Conservation (phyloP, 2,888 invertebrate genomes). For the Drosophila mercatorum region DNA sequence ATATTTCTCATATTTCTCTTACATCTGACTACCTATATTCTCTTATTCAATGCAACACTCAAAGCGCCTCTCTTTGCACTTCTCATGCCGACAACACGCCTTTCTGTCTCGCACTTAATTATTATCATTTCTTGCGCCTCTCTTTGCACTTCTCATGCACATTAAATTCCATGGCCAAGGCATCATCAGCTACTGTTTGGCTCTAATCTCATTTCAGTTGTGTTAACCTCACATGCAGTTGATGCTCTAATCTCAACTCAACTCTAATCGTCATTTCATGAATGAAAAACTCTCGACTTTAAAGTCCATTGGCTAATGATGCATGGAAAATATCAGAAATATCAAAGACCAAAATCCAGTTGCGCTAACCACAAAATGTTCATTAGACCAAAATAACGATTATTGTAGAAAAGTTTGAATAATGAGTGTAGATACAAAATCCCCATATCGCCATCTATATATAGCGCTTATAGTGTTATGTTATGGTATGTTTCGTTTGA, state of each 20-base stretch:
- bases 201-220: slow-evolving; percentile 24
- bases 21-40: background rate
- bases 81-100: background rate
- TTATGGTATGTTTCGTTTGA: slow-evolving; percentile 52
- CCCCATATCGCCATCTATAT: slow-evolving; percentile 13
- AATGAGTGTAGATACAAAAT: slow-evolving; percentile 32
- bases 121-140: background rate
- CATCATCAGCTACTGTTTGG: slow-evolving; percentile 45
- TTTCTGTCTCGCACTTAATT: background rate
- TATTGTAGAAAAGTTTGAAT: slow-evolving; percentile 33
- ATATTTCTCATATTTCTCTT: background rate
- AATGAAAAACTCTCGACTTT: slow-evolving; percentile 53
- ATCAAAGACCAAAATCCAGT: slow-evolving; percentile 18
- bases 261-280: slow-evolving; percentile 47
- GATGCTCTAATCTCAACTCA: slow-evolving; percentile 3
- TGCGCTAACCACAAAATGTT: slow-evolving; percentile 63
- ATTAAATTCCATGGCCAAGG: slow-evolving; percentile 4
- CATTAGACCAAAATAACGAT: slow-evolving; percentile 56
- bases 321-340: slow-evolving; percentile 43
- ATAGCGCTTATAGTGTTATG: slow-evolving; percentile 20
- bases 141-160: background rate
- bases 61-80: background rate
- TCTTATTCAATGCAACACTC: background rate
- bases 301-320: slow-evolving; percentile 62
- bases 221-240: slow-evolving; percentile 13